Base-by-base conservation (phyloP, 1,140 invertebrate species). In the Harpegnathos saltator region DNA sequence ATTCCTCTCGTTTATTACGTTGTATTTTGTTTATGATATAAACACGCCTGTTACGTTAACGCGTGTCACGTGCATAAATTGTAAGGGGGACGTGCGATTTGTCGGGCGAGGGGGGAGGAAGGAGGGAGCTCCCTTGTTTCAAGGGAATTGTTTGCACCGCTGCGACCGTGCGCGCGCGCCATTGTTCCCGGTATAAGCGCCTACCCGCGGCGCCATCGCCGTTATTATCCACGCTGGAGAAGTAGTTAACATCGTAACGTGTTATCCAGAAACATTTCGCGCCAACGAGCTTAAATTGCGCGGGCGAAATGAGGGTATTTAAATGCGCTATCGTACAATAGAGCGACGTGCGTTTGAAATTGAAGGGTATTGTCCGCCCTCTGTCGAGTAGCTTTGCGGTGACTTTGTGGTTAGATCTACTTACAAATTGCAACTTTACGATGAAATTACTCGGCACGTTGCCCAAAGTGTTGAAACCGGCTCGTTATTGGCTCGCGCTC, bases 1-100 rank as follows among this genome's bases (percentile, higher is more conserved):
- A 71, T 48, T 48, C 71, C 29, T 59, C 29, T 9, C 59, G 22
- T 58, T 80, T 38, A 71, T 80, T 71, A 65, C 33, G 38, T 24
- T 9, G n/a, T 17, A 22, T 7, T 1, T 22, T 17, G 65, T 58
- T 78, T 80, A 48, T 58, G 22, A 12, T 12, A 14, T 26, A 68
- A 78, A 68, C 22, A 9, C 38, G 38, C 3, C 5, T 17, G 9
- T 69, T n/a, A n/a, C n/a, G n/a, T n/a, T n/a, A 29, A 19, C 44
- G 22, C 29, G 63, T 33, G n/a, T 29, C 48, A 48, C 15, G 1
- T 69, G 15, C 22, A 12, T 56, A 38, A 69, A 56, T 54, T 68
- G 15, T 17, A 50, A 15, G 17, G 48, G 17, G 7, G 17, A 24
- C 26, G 38, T n/a, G n/a, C 15, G 17, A 33, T 78, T 29, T 14